phyloP scores from a whole-genome alignment of 2,888 invertebrate genomes.

The Corythucha ciliata region DNA sequence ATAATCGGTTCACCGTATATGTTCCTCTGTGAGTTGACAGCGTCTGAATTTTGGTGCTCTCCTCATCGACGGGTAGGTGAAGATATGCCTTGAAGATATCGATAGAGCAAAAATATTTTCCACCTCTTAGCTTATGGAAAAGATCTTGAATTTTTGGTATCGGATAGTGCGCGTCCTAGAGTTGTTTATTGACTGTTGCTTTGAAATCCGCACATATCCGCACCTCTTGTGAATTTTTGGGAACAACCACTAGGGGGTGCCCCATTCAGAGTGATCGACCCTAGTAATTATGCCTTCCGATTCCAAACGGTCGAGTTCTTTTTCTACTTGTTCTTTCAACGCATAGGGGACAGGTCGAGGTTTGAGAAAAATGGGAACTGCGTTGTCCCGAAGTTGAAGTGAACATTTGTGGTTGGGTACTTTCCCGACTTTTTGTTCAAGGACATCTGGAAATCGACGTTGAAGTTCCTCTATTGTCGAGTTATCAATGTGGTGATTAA shows the following conservation, averaged over 20 bases:
- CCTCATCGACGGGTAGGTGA: conserved; percentile 17
- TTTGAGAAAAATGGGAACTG: conserved; percentile 21
- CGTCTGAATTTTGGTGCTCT: conserved; percentile 20
- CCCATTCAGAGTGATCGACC: conserved; percentile 21
- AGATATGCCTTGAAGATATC: conserved; percentile 24
- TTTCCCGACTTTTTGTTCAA: conserved; percentile 8
- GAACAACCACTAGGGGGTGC: conserved; percentile 25
- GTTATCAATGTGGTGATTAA: too few species aligned
- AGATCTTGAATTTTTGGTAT: conserved; percentile 24
- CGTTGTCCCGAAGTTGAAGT: background rate
- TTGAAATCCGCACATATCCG: conserved; percentile 26
- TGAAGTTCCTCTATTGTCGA: too few species aligned
- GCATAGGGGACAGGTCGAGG: conserved; percentile 11
- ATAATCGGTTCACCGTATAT: conserved; percentile 37
- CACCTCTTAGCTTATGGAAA: conserved; percentile 19
- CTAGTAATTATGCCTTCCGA: conserved; percentile 16
- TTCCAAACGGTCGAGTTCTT: conserved; percentile 19
- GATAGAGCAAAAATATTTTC: conserved; percentile 18
- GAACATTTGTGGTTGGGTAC: conserved; percentile 8
- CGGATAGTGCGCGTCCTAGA: conserved; percentile 11
- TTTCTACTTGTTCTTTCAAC: conserved; percentile 14
- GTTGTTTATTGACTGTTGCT: conserved; percentile 18
- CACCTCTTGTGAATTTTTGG: conserved; percentile 22
- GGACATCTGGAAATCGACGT: conserved; percentile 28
- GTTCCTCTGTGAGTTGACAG: conserved; percentile 34